Base-by-base conservation (phyloP, 2,888 invertebrate species). In the Agrotis segetum region DNA sequence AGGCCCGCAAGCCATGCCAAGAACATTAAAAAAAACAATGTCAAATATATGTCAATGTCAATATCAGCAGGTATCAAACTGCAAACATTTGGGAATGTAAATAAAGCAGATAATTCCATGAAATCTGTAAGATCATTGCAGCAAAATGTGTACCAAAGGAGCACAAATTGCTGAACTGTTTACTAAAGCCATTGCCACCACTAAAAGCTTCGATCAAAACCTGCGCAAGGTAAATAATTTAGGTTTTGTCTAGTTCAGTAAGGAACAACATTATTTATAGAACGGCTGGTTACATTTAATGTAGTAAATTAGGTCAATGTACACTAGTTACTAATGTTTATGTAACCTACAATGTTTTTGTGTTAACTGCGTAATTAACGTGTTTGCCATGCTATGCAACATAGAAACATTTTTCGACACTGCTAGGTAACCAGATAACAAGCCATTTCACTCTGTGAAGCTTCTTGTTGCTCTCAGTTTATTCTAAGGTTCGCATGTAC, bases 151-250 rank as follows among this genome's bases (percentile, higher is more conserved):
- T 81, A 88, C 81, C 40, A 96, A 95, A 87, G 94, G 92, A 29
- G 88, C 90, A 21, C 88, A 88, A 82, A 88, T 96, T 49, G 95
- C 95, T 13, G 94, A 95, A 75, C 79, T 96, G 17, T 96, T 96
- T 78, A 92, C 90, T 9, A 95, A 94, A 90, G 92, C 91, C 1
- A 84, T 96, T 40, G 92, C 94, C 13, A 88, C 92, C 1, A 95
- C 96, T 2, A 95, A 94, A 82, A 89, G 95, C 82, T 96, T 95
- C 74, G 95, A 96, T 79, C 93, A 93, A 63, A 90, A 96, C 81
- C 90, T 96, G 67, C 90, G 92, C 24, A 94, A 96, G 93, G 95
- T 95, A 90, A 76, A 44, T 9, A 62, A n/a, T 65, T 66, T 0
- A 66, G 5, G 11, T 40, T 59, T 49, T 65, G 63, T 67, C 47